Conservation (phyloP, 2,113 vertebrate species). For the Corythaixoides concolor region DNA sequence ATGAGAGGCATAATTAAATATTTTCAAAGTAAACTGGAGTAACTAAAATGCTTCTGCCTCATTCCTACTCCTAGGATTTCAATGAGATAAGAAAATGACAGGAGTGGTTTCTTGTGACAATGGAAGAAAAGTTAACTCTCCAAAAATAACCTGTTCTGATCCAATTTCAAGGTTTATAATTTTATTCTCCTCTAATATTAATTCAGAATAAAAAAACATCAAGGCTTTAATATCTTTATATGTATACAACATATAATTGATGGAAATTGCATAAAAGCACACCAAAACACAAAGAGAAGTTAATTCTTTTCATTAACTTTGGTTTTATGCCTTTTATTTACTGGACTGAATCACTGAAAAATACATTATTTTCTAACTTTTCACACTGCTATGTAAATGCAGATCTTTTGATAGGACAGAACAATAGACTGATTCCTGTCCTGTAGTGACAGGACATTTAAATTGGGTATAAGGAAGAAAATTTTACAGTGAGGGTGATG, state of each 20-base stretch:
- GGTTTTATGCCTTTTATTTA: not conserved
- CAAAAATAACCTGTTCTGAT: not conserved
- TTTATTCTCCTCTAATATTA: not conserved
- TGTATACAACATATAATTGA: not conserved
- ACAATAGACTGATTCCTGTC: not conserved
- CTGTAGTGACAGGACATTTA: not conserved
- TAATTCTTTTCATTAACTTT: not conserved
- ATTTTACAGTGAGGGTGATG: not conserved
- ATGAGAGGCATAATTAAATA: not conserved
- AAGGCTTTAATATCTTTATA: not conserved
- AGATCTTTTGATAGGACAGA: not conserved
- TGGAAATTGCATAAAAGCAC: not conserved
- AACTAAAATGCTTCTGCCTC: not conserved
- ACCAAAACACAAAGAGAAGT: rapidly evolving
- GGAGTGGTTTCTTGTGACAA: not conserved
- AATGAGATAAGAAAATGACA: not conserved
- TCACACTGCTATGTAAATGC: not conserved
- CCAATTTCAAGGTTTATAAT: not conserved
- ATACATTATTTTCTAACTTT: not conserved
- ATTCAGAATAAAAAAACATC: not conserved
- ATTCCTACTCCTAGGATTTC: not conserved
- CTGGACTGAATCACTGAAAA: not conserved
- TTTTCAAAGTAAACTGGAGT: not conserved
- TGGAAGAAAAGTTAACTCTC: not conserved
- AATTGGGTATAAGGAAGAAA: not conserved